Evolutionary conservation across 2,113 vertebrate genomes (phyloP), one percentile per base, ranked within the genome.

Genomic region (Datnioides undecimradiatus): DNA sequence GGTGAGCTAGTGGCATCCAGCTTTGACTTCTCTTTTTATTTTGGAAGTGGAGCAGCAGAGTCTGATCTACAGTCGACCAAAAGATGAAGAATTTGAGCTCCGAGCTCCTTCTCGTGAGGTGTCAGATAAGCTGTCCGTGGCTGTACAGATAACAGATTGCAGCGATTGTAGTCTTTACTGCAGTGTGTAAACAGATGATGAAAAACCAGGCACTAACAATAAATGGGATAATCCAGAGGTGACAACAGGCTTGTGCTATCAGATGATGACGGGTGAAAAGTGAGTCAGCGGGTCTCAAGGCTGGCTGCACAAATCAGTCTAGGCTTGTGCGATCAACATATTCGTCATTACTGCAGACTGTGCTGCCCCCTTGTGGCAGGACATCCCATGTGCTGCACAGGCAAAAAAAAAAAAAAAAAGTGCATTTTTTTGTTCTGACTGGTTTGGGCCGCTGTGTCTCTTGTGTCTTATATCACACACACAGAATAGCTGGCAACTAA

Each of bases 351-450:
- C 23, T 4, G 8, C 51, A 79, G 87, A 67, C 82, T 87, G 36
- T 80, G 77, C 82, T 87, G 92, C 87, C 92, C 87, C 90, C 93
- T 89, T 70, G 88, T 91, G 93, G 84, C 16, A 5, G 33, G 1
- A 48, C 19, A 17, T 70, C 11, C 8, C 1, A 11, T 46, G 27
- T 77, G 62, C 62, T 4, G 17, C 21, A 7, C 8, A 2, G 0
- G 11, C 3, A 8, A 21, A 16, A n/a, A 58, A 25, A 33, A 29
- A 11, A 2, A 8, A 21, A 16, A n/a, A 58, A 25, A 33, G 23
- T 16, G 3, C 5, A 0, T 0, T 27, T 41, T 66, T 11, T 8
- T 1, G 8, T 13, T 14, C 16, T 9, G 16, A 16, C 21, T 51
- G 55, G 8, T 41, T 65, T 59, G 3, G 27, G 14, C 29, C 23